Base-by-base conservation (phyloP, 2,797 vertebrate species). In the Stomatorhinus walkeri region DNA sequence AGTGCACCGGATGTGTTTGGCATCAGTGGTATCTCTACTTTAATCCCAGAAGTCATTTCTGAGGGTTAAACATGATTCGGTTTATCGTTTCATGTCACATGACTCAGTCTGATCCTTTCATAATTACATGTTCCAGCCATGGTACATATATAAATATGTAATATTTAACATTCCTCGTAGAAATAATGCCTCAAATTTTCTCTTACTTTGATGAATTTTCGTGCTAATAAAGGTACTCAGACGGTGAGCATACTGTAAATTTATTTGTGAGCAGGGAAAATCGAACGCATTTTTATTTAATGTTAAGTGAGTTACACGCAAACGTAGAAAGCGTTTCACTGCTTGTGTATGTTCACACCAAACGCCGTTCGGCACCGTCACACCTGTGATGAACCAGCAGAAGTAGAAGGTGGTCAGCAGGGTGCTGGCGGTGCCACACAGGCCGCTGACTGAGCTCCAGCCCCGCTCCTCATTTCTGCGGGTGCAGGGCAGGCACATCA, bases 311-410 rank as follows among this genome's bases (percentile, higher is more conserved):
- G 56, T n/a, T n/a, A 22, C 56, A 59, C 22, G 56, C 54, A n/a
- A 7, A 59, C 6, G 54, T 56, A n/a, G 19, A 56, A n/a, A 56
- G 16, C 51, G 1, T 5, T 56, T n/a, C 4, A n/a, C 54, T 19
- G 19, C 16, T n/a, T 1, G 54, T 56, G 2, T 3, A 61, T 2
- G 59, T 61, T 64, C 59, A 24, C 22, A 64, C 22, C 59, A 10
- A 24, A 64, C 2, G 59, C 59, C 22, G 22, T 8, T 12, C 10
- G 0, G 24, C 61, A 28, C 24, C 24, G 10, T 68, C 94, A 92
- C 89, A 96, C 96, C 95, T 4, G 92, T 86, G 0, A 96, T 95
- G 56, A 95, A 93, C 95, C 96, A 96, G 91, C 93, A 92, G 88
- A 93, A 90, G 79, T 94, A 28, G 83, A 96, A 95, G 7, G 56